A percentile compares a stretch with the other conserved stretches of the same genome.
These are phyloP conservation scores for Pachyramphus minor DNA, from an alignment of 2,113 vertebrate species.

Conservation along the genomic window DNA sequence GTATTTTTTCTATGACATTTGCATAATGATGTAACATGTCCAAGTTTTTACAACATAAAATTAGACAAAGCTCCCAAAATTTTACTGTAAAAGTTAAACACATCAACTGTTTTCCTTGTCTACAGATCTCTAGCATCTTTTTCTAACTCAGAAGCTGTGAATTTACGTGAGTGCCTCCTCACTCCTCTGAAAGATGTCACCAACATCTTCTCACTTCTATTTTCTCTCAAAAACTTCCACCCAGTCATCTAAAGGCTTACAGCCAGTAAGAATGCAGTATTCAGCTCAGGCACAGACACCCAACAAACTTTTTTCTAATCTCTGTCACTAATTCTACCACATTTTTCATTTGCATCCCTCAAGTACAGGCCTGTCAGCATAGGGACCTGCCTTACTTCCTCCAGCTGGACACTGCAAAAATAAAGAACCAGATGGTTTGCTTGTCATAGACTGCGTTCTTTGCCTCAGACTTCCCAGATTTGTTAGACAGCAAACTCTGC, in stretches of 20 bases:
- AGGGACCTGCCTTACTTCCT: background rate
- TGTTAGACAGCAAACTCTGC: background rate
- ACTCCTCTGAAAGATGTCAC: background rate
- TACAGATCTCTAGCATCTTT: background rate
- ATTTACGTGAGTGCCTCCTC: background rate
- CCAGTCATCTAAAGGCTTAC: background rate
- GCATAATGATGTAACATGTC: background rate
- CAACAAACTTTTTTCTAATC: background rate
- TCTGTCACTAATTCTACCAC: background rate
- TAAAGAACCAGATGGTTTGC: fast-evolving
- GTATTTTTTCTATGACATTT: background rate
- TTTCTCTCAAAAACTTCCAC: background rate
- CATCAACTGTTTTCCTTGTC: background rate
- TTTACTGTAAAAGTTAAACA: background rate
- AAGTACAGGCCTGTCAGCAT: background rate
- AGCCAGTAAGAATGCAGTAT: background rate
- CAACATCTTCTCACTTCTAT: background rate
- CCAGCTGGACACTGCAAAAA: background rate
- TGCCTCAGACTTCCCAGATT: background rate
- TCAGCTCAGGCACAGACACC: background rate
- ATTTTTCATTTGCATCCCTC: background rate
- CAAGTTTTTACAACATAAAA: background rate
- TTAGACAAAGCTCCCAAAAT: background rate
- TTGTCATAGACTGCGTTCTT: background rate
- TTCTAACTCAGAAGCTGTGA: background rate